Evolutionary conservation across 2,888 invertebrate species (phyloP), one percentile per base, ranked within the genome.

Genomic region (Athripsodes cinereus): DNA sequence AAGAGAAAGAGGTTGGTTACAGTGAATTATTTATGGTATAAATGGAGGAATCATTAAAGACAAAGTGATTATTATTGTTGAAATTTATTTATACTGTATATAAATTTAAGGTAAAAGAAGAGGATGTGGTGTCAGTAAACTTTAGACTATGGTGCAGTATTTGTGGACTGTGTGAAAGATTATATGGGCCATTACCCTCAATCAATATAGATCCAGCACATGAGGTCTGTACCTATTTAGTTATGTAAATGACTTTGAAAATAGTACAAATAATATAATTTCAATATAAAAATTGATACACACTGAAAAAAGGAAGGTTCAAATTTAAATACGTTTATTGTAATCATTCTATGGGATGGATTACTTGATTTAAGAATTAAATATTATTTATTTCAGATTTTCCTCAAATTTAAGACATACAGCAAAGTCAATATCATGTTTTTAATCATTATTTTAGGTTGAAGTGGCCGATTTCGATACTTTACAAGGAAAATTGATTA

Each of bases 71-170:
- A 8, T 31, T 31, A 8, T 31, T 31, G 11, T 11, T 11, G 8
- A 8, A 11, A 8, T 31, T 11, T 31, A 11, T 6, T 31, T 31
- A 13, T 46, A 16, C 8, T 18, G n/a, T 11, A 46, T 16, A 46
- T 16, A 8, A 8, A 64, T 67, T 66, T 61, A 10, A 68, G 78
- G 77, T 60, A 67, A 8, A 69, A 74, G 18, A 69, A 70, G 1
- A 74, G 78, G 22, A 71, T 76, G 0, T 20, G 20, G 49, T 55
- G 8, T 44, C 51, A 20, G 68, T 86, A 48, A 84, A 86, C 67
- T 91, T 88, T 69, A 80, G 88, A 20, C 83, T 84, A 1, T 92
- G 90, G 86, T 88, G 89, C 67, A 90, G 91, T 0, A 72, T 92
- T 35, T 87, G 88, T 64, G 89, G 90, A 0, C 77, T 88, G 55